Evolutionary conservation across 2,797 vertebrate genomes (phyloP), one percentile per base, ranked within the genome.

Genomic region (Danio tinwini): DNA sequence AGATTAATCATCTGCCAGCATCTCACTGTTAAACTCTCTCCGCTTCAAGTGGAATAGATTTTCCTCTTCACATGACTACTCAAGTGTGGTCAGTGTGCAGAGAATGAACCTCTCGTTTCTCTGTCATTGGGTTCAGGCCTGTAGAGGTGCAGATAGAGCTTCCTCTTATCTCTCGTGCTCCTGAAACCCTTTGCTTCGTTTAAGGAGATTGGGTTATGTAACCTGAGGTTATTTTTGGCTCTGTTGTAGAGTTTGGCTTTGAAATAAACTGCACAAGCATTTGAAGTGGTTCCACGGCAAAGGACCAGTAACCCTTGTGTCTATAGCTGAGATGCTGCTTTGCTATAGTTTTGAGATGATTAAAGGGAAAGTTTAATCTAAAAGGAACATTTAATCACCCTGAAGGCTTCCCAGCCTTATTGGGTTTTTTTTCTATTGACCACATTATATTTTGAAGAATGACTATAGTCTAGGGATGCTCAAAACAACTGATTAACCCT

Each of bases 201-300:
- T 76, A 83, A 83, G 79, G 47, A 86, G 81, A 84, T 86, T 84
- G 82, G 76, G 68, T 85, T 86, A 78, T 67, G 74, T 82, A 87
- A 86, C 79, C 58, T 42, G 7, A 11, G 49, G 82, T 81, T 86
- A 86, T 87, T 85, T 87, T 72, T 81, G 74, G 78, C 76, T 61
- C 40, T 67, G 62, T 68, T 44, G 39, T 70, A 53, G 44, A 74
- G 82, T 82, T 83, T 53, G 65, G 37, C 78, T 78, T 62, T 78
- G 52, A 83, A 71, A 50, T 76, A 75, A 49, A 81, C 63, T 49
- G 12, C 49, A 67, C 44, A 9, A 76, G 42, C 39, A 8, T 79
- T 76, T 76, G 70, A 16, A 67, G 52, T 71, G 40, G 17, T 65
- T 59, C 62, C 58, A 19, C 42, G 21, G 52, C 45, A 53, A 58